Conservation (phyloP, 1,140 invertebrate species). For the Drosophila nasuta region DNA sequence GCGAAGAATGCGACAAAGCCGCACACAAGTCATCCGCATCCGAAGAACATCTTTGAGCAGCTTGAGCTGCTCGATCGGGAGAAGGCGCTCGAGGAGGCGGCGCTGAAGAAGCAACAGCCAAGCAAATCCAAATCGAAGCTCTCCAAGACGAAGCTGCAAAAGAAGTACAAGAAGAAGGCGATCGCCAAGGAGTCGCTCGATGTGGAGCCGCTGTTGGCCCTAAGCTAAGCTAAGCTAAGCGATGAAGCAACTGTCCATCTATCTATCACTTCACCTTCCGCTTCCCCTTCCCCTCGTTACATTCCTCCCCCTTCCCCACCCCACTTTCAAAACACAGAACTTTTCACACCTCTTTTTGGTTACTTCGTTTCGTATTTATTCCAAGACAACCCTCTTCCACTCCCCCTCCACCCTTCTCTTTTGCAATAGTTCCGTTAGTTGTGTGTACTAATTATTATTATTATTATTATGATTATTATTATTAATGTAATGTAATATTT, state of each 20-base stretch:
- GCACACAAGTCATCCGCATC: conserved; percentile 86
- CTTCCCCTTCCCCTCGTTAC: not conserved
- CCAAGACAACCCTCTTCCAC: not conserved
- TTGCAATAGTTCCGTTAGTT: conserved; percentile 52
- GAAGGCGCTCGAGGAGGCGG: conserved; percentile 84
- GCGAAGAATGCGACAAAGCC: conserved; percentile 88
- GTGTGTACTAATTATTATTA: conserved; percentile 51
- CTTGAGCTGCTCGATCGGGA: conserved; percentile 89
- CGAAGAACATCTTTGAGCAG: conserved; percentile 93
- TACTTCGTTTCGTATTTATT: conserved; percentile 36
- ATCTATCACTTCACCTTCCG: not conserved
- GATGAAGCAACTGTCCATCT: too few species aligned
- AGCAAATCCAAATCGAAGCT: conserved; percentile 89
- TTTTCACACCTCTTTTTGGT: conserved; percentile 11
- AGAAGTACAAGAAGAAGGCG: conserved; percentile 87
- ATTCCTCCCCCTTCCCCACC: not conserved
- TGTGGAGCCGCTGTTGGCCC: conserved; percentile 88
- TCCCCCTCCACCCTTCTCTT: not conserved
- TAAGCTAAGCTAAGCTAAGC: conserved; percentile 86
- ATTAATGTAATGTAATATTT: conserved; percentile 31
- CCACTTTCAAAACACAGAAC: not conserved
- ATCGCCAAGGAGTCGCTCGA: conserved; percentile 81
- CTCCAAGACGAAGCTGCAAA: conserved; percentile 87
- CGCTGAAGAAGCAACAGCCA: conserved; percentile 76
- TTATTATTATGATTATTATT: conserved; percentile 45